Conservation (phyloP, 1,140 invertebrate genomes). For the Conus ventricosus region DNA sequence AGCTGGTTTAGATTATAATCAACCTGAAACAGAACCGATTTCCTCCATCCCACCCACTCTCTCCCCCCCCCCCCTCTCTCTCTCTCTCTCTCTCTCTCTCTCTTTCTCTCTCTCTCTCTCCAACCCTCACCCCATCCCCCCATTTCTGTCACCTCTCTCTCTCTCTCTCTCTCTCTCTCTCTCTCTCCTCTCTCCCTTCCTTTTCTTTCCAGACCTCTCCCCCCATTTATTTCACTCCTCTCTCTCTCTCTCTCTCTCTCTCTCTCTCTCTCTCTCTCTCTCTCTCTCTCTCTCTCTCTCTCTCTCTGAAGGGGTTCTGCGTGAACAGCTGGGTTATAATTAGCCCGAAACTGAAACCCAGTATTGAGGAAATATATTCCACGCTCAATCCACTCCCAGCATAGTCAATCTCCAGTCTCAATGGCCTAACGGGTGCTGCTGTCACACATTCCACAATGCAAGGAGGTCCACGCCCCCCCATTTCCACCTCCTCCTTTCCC, state of each 20-base stretch:
- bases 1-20: too few relatives aligned
- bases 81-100: constrained; percentile 21
- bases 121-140: neutral
- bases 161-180: neutral
- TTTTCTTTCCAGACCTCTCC: neutral
- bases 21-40: too few relatives aligned
- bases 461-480: too few relatives aligned
- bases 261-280: neutral
- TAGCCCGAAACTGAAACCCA: too few relatives aligned
- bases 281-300: constrained; percentile 17
- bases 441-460: too few relatives aligned
- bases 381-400: too few relatives aligned
- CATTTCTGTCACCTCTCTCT: neutral
- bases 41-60: neutral
- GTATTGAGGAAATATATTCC: too few relatives aligned
- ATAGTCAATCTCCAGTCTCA: too few relatives aligned
- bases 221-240: neutral
- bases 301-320: neutral
- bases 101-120: neutral
- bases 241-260: constrained; percentile 5
- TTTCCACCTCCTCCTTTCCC: too few relatives aligned
- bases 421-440: too few relatives aligned
- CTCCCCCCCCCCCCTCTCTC: neutral
- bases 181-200: constrained; percentile 2
- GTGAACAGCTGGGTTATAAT: too few relatives aligned